Base-by-base conservation (phyloP, 2,888 invertebrate species). In the Nudaria mundana region DNA sequence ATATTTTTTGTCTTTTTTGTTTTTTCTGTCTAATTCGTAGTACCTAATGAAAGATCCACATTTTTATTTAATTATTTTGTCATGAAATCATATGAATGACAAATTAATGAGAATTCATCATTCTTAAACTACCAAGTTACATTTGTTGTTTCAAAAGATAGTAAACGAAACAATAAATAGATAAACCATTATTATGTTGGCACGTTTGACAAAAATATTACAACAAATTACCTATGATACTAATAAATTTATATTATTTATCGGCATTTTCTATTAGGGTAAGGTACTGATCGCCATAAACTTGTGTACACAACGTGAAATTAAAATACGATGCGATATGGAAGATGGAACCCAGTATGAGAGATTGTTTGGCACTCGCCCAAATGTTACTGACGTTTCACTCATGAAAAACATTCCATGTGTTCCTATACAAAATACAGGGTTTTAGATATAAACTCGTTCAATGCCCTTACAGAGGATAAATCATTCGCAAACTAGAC, bases 351-450 rank as follows among this genome's bases (percentile, higher is more conserved):
- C 71, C 70, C 57, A 65, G 66, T 55, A 64, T 62, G 59, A 63
- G 66, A 67, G 67, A 71, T 67, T 68, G 65, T 65, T 72, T 81
- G 81, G 82, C 81, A 57, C 64, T 44, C 36, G 52, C 78, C 81
- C 81, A 73, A 69, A 75, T 71, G 75, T 76, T 75, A 68, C 72
- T 70, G 72, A 73, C 73, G 72, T 75, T 75, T 71, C 62, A 63
- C 71, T 70, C 71, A 63, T 69, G 72, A 72, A 72, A 66, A 66
- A 64, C 60, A 56, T 57, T 55, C 52, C 52, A n/a, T 56, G 45
- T 66, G 62, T 64, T 64, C 59, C 59, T 63, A 52, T 48, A 45
- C 55, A 51, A 36, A 34, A 37, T 45, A 45, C 55, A 51, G 36
- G 36, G 39, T 45, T 56, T 52, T 52, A 46, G 44, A 48, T 41